Evolutionary conservation across 2,888 invertebrate genomes (phyloP).

Genomic region (Plagodis dolabraria): DNA sequence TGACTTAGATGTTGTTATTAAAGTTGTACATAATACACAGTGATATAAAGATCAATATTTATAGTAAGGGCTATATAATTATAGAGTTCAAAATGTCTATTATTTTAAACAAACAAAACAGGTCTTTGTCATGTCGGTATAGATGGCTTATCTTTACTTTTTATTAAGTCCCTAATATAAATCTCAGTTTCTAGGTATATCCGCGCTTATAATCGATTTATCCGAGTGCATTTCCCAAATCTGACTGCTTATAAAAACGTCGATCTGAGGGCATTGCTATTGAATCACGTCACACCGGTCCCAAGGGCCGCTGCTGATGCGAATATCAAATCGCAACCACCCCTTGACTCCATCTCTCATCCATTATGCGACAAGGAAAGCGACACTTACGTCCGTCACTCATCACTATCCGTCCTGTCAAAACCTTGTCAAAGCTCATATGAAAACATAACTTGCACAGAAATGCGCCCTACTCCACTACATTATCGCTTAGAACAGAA

Average conservation of each 20-base stretch:
- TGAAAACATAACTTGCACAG: slow-evolving; percentile 35
- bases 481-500: slow-evolving; percentile 45
- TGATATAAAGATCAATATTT: neutral
- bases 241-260: slow-evolving; percentile 63
- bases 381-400: slow-evolving; percentile 64
- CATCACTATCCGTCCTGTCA: slow-evolving; percentile 49
- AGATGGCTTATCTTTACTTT: neutral
- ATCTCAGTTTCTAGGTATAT: slow-evolving; percentile 11
- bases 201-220: slow-evolving; percentile 50
- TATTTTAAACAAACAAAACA: too few relatives aligned
- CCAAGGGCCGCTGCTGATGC: slow-evolving; percentile 71
- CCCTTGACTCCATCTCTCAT: slow-evolving; percentile 75
- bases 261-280: slow-evolving; percentile 63
- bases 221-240: slow-evolving; percentile 52
- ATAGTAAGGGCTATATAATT: too few relatives aligned
- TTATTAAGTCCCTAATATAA: slow-evolving; percentile 5
- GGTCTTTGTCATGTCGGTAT: too few relatives aligned
- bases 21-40: neutral
- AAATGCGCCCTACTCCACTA: slow-evolving; percentile 31
- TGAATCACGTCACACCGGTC: slow-evolving; percentile 72
- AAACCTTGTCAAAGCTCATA: slow-evolving; percentile 31
- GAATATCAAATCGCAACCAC: slow-evolving; percentile 81
- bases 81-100: too few relatives aligned
- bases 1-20: neutral
- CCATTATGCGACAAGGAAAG: slow-evolving; percentile 70